Conservation (phyloP, 1,140 invertebrate genomes). For the Battus philenor region DNA sequence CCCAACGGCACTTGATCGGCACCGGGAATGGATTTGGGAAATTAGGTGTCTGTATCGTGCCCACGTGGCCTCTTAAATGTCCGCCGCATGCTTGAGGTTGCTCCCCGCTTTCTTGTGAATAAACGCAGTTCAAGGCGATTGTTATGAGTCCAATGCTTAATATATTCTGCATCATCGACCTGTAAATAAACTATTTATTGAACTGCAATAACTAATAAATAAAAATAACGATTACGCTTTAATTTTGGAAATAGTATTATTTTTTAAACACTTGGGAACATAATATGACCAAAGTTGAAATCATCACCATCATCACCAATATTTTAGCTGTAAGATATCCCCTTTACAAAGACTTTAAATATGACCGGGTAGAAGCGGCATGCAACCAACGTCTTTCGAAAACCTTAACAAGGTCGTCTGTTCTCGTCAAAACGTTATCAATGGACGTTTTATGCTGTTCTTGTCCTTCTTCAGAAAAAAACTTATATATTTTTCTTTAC, state of each 20-base stretch:
- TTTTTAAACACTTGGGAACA: neutral
- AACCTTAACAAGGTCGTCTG: too few species aligned
- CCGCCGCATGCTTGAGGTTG: constrained; percentile 78
- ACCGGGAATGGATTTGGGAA: constrained; percentile 87
- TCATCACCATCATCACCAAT: neutral
- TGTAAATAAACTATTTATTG: constrained; percentile 51
- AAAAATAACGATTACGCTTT: neutral
- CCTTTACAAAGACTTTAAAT: neutral
- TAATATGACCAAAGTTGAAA: neutral
- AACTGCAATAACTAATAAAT: too few species aligned
- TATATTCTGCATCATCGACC: constrained; percentile 45
- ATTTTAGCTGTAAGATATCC: neutral
- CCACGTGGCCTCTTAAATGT: constrained; percentile 77
- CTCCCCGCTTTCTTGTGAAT: constrained; percentile 37
- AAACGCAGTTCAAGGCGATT: constrained; percentile 32
- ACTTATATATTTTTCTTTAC: too few species aligned
- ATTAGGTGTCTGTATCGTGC: constrained; percentile 87
- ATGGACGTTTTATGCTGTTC: too few species aligned
- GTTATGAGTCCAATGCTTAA: constrained; percentile 49
- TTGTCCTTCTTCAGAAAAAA: too few species aligned
- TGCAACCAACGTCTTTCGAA: too few species aligned
- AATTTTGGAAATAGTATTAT: neutral
- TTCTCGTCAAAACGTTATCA: too few species aligned
- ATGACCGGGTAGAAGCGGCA: too few species aligned
- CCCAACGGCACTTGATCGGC: constrained; percentile 90